Evolutionary conservation across 1,140 invertebrate genomes (phyloP).

Genomic region (Brachionus rubens): DNA sequence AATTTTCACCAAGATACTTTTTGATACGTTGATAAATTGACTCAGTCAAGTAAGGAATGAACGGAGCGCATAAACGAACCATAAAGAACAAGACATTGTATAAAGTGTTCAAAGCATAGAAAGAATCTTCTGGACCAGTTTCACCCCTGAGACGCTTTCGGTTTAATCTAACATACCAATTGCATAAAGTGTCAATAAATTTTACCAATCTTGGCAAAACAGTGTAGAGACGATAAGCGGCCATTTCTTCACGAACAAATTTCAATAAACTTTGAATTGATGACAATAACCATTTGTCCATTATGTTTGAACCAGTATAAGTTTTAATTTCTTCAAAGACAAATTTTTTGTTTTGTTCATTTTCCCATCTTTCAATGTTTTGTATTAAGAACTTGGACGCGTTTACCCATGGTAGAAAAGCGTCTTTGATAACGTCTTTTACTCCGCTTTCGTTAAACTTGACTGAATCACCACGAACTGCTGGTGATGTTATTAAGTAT

Average conservation of each 20-base stretch:
- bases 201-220: conserved; percentile 88
- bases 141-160: conserved; percentile 66
- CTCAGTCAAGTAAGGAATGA: conserved; percentile 94
- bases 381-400: conserved; percentile 92
- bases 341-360: conserved; percentile 59
- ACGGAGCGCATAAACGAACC: conserved; percentile 69
- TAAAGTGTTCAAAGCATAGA: conserved; percentile 40
- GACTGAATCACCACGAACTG: conserved; percentile 91
- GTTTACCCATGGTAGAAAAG: conserved; percentile 98
- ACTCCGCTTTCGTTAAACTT: conserved; percentile 96
- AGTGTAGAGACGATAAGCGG: conserved; percentile 82
- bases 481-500: conserved; percentile 96
- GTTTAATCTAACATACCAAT: conserved; percentile 98
- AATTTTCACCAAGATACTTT: conserved; percentile 51
- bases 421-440: conserved; percentile 90
- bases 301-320: conserved; percentile 70
- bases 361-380: conserved; percentile 79
- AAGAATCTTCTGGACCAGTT: conserved; percentile 33
- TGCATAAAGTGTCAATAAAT: conserved; percentile 94
- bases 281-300: conserved; percentile 96
- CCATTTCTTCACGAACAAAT: conserved; percentile 89
- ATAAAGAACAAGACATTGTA: conserved; percentile 36
- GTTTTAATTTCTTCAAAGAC: conserved; percentile 18
- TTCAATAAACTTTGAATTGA: conserved; percentile 86
- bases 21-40: conserved; percentile 86